phyloP scores from a whole-genome alignment of 1,140 invertebrate genomes.

The Calephelis virginiensis region DNA sequence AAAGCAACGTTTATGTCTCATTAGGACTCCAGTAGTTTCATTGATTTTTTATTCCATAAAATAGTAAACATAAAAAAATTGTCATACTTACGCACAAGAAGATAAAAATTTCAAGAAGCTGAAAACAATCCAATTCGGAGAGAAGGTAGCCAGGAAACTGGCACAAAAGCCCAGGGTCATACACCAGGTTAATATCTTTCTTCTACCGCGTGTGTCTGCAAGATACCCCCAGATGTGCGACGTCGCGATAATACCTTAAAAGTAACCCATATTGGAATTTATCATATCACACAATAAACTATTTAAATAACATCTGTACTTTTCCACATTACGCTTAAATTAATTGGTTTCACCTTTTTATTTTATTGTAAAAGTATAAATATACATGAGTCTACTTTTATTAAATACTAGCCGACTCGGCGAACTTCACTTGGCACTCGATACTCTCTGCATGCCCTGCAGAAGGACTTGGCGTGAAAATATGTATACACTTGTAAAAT shows the following conservation, averaged over 20 bases:
- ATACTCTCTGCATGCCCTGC: too few species aligned
- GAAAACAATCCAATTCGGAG: conserved; percentile 84
- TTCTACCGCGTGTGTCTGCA: conserved; percentile 86
- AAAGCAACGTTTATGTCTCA: too few species aligned
- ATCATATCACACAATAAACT: not conserved
- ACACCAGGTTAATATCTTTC: conserved; percentile 82
- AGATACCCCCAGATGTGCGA: conserved; percentile 88
- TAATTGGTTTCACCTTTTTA: not conserved
- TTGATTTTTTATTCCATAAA: too few species aligned
- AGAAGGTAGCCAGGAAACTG: conserved; percentile 82
- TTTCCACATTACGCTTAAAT: not conserved
- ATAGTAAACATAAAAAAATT: not conserved
- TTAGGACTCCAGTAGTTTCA: too few species aligned
- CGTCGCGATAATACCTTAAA: conserved; percentile 71
- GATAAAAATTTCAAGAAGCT: conserved; percentile 85
- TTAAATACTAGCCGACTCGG: too few species aligned
- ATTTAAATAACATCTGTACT: too few species aligned
- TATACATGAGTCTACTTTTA: too few species aligned
- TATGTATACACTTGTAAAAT: too few species aligned
- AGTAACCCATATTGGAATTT: not conserved
- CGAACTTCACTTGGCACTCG: too few species aligned
- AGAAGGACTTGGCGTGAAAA: too few species aligned
- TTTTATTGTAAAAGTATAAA: too few species aligned
- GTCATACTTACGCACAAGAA: conserved; percentile 83
- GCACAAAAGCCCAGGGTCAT: conserved; percentile 82